phyloP scores from a whole-genome alignment of 1,140 invertebrate genomes.

The Rhyzopertha dominica region DNA sequence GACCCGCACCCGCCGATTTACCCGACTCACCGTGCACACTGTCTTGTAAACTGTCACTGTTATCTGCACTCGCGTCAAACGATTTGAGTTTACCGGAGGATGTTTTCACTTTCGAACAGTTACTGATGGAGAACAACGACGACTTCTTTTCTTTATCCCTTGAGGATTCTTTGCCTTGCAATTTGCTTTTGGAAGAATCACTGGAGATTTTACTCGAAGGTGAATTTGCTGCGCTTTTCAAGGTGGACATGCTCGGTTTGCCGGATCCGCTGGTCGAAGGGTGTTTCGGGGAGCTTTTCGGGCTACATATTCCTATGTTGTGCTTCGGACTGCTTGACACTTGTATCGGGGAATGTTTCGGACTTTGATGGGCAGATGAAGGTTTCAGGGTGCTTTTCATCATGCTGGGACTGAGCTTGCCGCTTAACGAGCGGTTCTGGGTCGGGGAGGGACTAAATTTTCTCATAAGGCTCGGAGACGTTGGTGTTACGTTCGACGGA shows the following conservation, averaged over 20 bases:
- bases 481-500: slow-evolving; percentile 50
- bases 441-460: slow-evolving; percentile 68
- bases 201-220: slow-evolving; percentile 48
- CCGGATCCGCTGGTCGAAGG: slow-evolving; percentile 63
- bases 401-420: slow-evolving; percentile 56
- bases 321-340: slow-evolving; percentile 63
- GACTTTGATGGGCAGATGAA: slow-evolving; percentile 59
- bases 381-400: slow-evolving; percentile 52
- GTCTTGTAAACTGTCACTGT: slow-evolving; percentile 4
- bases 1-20: slow-evolving; percentile 12
- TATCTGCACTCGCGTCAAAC: slow-evolving; percentile 54
- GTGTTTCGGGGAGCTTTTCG: slow-evolving; percentile 69
- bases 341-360: slow-evolving; percentile 71
- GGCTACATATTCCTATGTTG: slow-evolving; percentile 55
- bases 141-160: slow-evolving; percentile 59
- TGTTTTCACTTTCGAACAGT: slow-evolving; percentile 62
- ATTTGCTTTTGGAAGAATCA: slow-evolving; percentile 42
- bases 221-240: slow-evolving; percentile 73
- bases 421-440: slow-evolving; percentile 48
- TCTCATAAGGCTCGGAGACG: slow-evolving; percentile 59
- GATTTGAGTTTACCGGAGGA: slow-evolving; percentile 64
- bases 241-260: slow-evolving; percentile 81
- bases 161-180: slow-evolving; percentile 48
- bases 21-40: too few species aligned
- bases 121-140: slow-evolving; percentile 38